Conservation (phyloP, 2,888 invertebrate species). For the Sarcophaga caerulescens region DNA sequence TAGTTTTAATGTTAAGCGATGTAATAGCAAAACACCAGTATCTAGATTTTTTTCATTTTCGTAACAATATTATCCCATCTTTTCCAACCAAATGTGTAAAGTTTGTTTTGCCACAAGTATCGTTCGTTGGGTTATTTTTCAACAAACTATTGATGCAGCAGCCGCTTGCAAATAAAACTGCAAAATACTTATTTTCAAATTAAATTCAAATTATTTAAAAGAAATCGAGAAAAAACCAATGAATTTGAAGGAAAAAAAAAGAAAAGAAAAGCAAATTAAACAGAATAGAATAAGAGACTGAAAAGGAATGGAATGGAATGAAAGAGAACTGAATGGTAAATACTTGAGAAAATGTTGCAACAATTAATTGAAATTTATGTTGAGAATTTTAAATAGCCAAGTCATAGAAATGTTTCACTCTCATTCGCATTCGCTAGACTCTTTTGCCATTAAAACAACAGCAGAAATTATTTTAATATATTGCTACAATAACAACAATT, state of each 20-base stretch:
- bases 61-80: too few species aligned
- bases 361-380: constrained; percentile 64
- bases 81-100: too few species aligned
- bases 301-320: neutral
- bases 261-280: constrained; percentile 3
- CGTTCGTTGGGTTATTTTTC: neutral
- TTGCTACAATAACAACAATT: neutral
- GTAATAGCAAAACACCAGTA: too few species aligned
- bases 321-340: too few species aligned
- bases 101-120: too few species aligned
- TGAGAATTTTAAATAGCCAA: constrained; percentile 56
- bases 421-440: neutral
- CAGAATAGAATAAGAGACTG: neutral
- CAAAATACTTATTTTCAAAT: constrained; percentile 54
- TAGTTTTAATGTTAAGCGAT: too few species aligned
- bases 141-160: neutral
- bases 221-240: too few species aligned
- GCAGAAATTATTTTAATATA: constrained; percentile 5
- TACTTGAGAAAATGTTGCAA: constrained; percentile 40
- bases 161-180: constrained; percentile 18
- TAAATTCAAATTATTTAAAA: constrained; percentile 41
- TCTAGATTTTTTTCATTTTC: too few species aligned
- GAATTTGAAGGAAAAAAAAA: neutral
- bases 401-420: neutral
- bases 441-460: neutral